These are phyloP conservation scores for Pelochelys cantorii DNA, from an alignment of 2,797 vertebrate species.

Conservation along the genomic window DNA sequence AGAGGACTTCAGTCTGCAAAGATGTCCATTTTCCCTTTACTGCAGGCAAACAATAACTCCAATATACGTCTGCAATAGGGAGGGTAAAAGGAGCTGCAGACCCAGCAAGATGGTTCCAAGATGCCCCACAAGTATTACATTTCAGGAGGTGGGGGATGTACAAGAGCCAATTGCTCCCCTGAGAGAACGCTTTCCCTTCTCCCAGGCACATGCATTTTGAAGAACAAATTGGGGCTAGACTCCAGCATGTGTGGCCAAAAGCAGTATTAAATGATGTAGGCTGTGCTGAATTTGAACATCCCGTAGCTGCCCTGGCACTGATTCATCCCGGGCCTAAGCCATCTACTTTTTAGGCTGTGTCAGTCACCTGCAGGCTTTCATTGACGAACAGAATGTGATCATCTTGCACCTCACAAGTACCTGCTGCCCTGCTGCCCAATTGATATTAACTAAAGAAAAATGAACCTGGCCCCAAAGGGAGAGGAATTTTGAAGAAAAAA, in stretches of 20 bases:
- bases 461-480: accelerated
- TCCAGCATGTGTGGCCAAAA: background rate
- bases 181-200: background rate
- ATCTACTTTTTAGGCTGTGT: too few relatives aligned
- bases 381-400: accelerated
- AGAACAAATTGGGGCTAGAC: accelerated
- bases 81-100: background rate
- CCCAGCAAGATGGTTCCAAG: background rate
- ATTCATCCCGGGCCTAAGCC: too few relatives aligned
- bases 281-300: background rate
- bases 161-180: background rate
- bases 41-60: background rate
- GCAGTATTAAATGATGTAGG: background rate
- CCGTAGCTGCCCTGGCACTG: background rate
- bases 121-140: background rate
- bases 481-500: background rate
- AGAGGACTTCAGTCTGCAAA: background rate
- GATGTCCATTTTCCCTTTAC: background rate
- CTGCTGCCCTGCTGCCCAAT: too few relatives aligned
- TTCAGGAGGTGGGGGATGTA: background rate
- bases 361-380: background rate
- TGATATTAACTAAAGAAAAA: accelerated
- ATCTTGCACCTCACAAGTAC: background rate
- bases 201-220: background rate
- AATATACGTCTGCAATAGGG: background rate